Conservation (phyloP, 37 sponge, comb jelly and placozoan genomes). For the Mnemiopsis leidyi region DNA sequence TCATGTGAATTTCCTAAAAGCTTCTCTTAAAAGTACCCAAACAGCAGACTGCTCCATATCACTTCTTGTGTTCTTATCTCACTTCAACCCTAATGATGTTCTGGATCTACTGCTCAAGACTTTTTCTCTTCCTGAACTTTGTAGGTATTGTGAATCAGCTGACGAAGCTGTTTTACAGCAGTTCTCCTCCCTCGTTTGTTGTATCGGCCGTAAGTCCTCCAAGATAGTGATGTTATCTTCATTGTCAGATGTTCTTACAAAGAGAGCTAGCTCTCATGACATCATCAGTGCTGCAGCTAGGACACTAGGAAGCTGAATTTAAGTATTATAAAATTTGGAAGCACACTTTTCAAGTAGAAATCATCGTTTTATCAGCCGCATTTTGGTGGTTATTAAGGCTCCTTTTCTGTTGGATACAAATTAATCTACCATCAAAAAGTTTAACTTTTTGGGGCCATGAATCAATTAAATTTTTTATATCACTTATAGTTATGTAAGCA, state of each 20-base stretch:
- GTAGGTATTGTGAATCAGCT: not conserved
- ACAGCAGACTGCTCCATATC: not conserved
- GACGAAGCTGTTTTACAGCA: not conserved
- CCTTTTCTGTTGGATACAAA: not conserved
- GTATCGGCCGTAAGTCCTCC: not conserved
- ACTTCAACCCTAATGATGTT: not conserved
- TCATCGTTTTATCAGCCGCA: too few relatives aligned
- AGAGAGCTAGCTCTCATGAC: not conserved
- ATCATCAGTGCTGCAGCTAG: not conserved
- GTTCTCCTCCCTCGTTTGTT: not conserved
- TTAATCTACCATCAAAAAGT: not conserved
- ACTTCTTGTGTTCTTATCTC: not conserved
- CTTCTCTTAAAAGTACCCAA: constrained; percentile 3
- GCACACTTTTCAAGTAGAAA: too few relatives aligned
- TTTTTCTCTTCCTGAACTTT: constrained; percentile 6
- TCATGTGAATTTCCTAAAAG: not conserved
- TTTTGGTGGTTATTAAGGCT: not conserved
- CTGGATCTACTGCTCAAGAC: constrained; percentile 23
- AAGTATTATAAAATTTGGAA: too few relatives aligned
- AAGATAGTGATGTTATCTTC: constrained; percentile 9
- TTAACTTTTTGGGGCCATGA: not conserved
- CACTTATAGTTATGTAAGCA: too few relatives aligned
- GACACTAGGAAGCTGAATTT: constrained; percentile 7
- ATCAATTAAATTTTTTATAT: not conserved
- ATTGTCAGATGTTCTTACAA: constrained; percentile 16